Percentiles rank a stretch among this genome's conserved stretches.
phyloP scores from a whole-genome alignment of 1,140 invertebrate species.

The Drosophila asahinai region DNA sequence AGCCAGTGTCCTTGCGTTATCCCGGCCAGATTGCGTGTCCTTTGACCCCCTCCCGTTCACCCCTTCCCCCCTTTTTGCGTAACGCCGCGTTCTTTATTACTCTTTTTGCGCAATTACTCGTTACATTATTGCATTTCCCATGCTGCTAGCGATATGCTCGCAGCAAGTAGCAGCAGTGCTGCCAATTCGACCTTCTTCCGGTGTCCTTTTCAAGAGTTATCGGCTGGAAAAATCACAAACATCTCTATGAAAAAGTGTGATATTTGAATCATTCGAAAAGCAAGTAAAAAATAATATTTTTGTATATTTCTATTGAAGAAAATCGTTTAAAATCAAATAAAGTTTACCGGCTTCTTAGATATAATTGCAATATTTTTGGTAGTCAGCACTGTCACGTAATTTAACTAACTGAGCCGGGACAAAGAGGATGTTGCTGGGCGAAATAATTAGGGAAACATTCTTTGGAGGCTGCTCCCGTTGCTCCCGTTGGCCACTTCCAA shows the following conservation, averaged over 20 bases:
- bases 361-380: no score
- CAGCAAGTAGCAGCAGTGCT: background rate
- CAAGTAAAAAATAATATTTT: no score
- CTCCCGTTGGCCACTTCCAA: constrained; percentile 33
- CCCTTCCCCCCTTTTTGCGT: constrained; percentile 53
- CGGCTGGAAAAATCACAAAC: background rate
- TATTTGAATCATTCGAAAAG: background rate
- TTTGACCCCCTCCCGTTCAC: constrained; percentile 19
- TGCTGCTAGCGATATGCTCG: constrained; percentile 66
- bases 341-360: no score
- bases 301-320: background rate
- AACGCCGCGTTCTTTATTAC: constrained; percentile 73
- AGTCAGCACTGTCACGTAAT: constrained; percentile 37
- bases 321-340: no score
- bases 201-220: background rate
- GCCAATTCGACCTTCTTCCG: background rate
- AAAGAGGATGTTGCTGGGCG: constrained; percentile 17
- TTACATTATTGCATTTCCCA: constrained; percentile 83
- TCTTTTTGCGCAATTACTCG: constrained; percentile 81
- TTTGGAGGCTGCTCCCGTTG: constrained; percentile 3
- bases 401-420: constrained; percentile 52
- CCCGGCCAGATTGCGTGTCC: constrained; percentile 71
- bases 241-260: background rate
- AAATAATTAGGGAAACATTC: constrained; percentile 82
- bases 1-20: constrained; percentile 58